These are phyloP conservation scores for Chironomus riparius DNA, from an alignment of 2,888 invertebrate species.

Conservation along the genomic window DNA sequence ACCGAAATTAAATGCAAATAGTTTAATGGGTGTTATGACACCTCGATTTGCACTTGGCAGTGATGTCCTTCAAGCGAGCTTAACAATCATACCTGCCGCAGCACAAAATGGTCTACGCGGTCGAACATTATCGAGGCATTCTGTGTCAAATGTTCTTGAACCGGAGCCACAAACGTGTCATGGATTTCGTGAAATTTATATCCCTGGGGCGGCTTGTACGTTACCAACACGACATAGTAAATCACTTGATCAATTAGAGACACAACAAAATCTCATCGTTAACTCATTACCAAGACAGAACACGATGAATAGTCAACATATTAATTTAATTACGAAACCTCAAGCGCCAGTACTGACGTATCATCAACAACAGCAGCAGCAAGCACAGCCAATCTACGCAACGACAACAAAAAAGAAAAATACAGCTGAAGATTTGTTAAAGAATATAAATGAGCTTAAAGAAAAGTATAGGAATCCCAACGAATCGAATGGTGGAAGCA, in stretches of 20 bases:
- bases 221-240: conserved; percentile 69
- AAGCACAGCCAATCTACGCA: conserved; percentile 20
- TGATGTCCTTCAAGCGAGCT: conserved; percentile 55
- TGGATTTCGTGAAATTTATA: conserved; percentile 30
- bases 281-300: conserved; percentile 29
- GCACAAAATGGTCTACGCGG: conserved; percentile 33
- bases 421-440: conserved; percentile 48
- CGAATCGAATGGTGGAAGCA: conserved; percentile 39
- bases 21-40: conserved; percentile 47
- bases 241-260: conserved; percentile 67
- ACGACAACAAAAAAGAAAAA: conserved; percentile 27
- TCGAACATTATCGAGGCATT: conserved; percentile 48
- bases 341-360: conserved; percentile 13
- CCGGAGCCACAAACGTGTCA: conserved; percentile 24
- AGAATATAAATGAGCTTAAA: conserved; percentile 53
- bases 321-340: conserved; percentile 19
- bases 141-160: conserved; percentile 49
- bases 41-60: conserved; percentile 49
- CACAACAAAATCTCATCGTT: conserved; percentile 39
- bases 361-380: conserved; percentile 16
- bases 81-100: conserved; percentile 48
- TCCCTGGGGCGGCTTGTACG: conserved; percentile 37
- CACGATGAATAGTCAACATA: conserved; percentile 8
- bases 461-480: conserved; percentile 48
- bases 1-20: conserved; percentile 29